A percentile compares a stretch with the other conserved stretches of the same genome.
phyloP scores from a whole-genome alignment of 1,140 invertebrate species.

The Solenopsis invicta region DNA sequence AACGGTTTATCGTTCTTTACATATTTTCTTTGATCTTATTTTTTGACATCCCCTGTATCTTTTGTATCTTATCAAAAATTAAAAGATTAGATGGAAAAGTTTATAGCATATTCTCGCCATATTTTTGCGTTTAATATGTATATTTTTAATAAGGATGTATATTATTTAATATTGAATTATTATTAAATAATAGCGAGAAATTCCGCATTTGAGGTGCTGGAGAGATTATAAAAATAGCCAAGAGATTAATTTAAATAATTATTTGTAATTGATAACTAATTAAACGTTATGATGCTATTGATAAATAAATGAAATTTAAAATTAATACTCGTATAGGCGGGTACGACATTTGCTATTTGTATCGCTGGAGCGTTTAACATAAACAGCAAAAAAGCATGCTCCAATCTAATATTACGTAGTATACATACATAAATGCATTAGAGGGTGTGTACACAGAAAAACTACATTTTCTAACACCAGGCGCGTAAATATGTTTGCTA shows the following conservation, averaged over 20 bases:
- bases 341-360: constrained; percentile 55
- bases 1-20: constrained; percentile 22
- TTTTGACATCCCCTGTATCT: not conserved
- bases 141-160: too few species aligned
- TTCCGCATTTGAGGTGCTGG: too few species aligned
- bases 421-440: constrained; percentile 59
- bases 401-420: constrained; percentile 29
- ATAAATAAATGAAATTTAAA: not conserved
- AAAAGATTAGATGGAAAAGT: too few species aligned
- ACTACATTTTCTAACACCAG: constrained; percentile 27
- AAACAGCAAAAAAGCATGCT: constrained; percentile 16
- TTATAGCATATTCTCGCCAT: too few species aligned
- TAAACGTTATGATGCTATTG: not conserved
- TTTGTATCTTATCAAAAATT: too few species aligned
- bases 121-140: too few species aligned
- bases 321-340: not conserved
- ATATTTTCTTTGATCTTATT: not conserved
- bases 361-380: not conserved
- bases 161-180: too few species aligned
- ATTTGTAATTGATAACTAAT: not conserved
- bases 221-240: too few species aligned
- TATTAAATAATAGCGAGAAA: too few species aligned
- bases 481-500: constrained; percentile 38
- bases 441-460: constrained; percentile 55
- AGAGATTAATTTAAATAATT: not conserved